phyloP scores from a whole-genome alignment of 1,140 invertebrate genomes.

The Philotrypesis tridentata region DNA sequence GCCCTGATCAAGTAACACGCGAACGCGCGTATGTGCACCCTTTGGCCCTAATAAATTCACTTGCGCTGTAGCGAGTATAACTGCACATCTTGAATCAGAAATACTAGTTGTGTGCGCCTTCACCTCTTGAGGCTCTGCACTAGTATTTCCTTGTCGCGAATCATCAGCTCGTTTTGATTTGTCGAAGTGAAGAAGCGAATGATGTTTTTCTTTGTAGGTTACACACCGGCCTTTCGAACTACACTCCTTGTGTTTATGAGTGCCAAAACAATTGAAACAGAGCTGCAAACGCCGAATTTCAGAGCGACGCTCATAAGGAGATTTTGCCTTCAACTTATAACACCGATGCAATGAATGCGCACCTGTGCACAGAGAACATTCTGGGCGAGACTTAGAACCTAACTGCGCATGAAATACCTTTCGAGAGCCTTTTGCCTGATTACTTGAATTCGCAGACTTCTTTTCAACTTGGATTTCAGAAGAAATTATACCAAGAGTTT shows the following conservation, averaged over 20 bases:
- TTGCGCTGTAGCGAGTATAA: background rate
- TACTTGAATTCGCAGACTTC: no score
- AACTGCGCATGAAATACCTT: background rate
- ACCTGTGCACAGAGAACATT: background rate
- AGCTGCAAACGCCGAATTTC: background rate
- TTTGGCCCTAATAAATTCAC: background rate
- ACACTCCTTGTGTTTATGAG: background rate
- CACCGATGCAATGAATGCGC: background rate
- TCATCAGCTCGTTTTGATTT: no score
- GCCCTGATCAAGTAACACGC: background rate
- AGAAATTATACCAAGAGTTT: no score
- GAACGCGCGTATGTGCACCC: background rate
- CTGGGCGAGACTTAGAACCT: background rate
- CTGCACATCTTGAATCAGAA: background rate
- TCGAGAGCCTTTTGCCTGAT: background rate
- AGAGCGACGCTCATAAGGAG: background rate
- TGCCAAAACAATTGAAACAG: background rate
- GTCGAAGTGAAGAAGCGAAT: background rate
- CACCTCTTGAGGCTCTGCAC: background rate
- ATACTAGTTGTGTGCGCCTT: background rate
- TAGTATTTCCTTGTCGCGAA: no score
- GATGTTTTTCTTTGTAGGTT: background rate
- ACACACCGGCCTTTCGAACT: background rate
- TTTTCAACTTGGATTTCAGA: no score
- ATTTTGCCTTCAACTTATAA: background rate